These are phyloP conservation scores for Coreoperca whiteheadi DNA, from an alignment of 2,113 vertebrate genomes.

Conservation along the genomic window DNA sequence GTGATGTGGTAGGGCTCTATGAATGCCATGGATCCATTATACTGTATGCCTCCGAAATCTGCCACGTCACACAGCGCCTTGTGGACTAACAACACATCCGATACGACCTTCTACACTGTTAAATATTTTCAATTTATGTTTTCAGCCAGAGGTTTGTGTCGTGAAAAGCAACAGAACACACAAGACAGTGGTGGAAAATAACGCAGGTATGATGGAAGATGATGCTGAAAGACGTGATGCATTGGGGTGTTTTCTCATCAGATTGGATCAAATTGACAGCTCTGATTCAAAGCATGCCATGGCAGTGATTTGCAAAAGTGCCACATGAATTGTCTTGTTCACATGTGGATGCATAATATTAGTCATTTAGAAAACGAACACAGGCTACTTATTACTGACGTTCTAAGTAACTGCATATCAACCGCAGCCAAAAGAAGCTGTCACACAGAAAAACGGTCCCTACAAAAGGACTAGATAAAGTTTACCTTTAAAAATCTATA, in stretches of 20 bases:
- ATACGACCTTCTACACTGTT: constrained; percentile 11
- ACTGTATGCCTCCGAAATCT: constrained; percentile 19
- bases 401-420: neutral
- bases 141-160: constrained; percentile 6
- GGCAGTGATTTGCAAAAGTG: neutral
- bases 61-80: constrained; percentile 30
- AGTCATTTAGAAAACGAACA: constrained; percentile 46
- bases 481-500: constrained; percentile 11
- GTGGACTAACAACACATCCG: constrained; percentile 15
- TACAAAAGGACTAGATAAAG: neutral
- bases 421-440: neutral
- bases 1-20: constrained; percentile 32
- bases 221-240: neutral
- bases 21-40: constrained; percentile 39
- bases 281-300: neutral
- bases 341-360: neutral
- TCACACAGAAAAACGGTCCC: neutral
- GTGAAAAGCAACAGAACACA: neutral
- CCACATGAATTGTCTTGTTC: neutral
- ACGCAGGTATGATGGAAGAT: constrained; percentile 5
- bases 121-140: constrained; percentile 14
- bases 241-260: neutral
- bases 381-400: neutral
- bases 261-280: neutral
- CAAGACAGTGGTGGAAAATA: neutral